A percentile compares a stretch with the other conserved stretches of the same genome.
These are phyloP conservation scores for Poecilus cupreus DNA, from an alignment of 2,888 invertebrate species.

Conservation along the genomic window DNA sequence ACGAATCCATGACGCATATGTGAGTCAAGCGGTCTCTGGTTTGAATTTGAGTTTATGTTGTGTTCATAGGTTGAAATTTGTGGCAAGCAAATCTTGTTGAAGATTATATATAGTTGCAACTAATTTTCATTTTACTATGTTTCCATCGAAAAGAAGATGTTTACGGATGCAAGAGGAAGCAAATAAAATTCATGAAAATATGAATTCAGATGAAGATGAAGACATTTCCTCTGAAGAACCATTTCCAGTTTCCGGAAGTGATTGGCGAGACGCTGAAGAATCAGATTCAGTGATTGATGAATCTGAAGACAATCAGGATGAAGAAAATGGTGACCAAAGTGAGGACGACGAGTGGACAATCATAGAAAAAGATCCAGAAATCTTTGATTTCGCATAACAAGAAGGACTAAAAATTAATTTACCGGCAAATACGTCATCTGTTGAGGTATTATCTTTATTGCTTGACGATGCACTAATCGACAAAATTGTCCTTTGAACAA, in stretches of 20 bases:
- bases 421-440: neutral
- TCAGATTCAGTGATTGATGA: too few species aligned
- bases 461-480: neutral
- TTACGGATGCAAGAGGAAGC: constrained; percentile 10
- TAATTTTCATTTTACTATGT: constrained; percentile 11
- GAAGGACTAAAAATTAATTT: constrained; percentile 4
- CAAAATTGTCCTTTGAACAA: constrained; percentile 29
- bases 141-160: neutral
- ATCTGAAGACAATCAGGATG: too few species aligned
- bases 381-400: constrained; percentile 3
- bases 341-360: constrained; percentile 8
- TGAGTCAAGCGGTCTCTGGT: neutral
- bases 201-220: constrained; percentile 9
- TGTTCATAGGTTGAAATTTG: too few species aligned
- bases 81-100: neutral
- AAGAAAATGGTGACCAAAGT: neutral
- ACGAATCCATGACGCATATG: neutral
- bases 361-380: neutral
- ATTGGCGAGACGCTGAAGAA: too few species aligned
- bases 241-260: too few species aligned
- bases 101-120: neutral
- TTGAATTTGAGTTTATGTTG: constrained; percentile 17
- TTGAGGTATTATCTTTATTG: neutral
- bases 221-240: too few species aligned
- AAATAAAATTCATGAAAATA: constrained; percentile 14